Percentiles rank a stretch among this genome's conserved stretches.
Evolutionary conservation across 92 coral and sea anemone species (phyloP).

Genomic region (Hydrozoanthus gracilis): DNA sequence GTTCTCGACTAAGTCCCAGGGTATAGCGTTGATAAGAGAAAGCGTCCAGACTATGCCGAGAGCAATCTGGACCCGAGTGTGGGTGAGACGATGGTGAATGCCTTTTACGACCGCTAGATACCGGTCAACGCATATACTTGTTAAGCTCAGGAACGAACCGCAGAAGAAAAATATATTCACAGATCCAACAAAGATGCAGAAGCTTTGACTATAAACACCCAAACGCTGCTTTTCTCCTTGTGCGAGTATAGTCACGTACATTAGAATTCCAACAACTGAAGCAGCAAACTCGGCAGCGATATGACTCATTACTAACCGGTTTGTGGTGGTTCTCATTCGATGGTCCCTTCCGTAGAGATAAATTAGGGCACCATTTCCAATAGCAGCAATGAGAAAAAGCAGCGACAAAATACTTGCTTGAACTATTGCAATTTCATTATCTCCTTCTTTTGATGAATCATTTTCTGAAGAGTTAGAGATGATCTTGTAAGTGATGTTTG

Average conservation of each 20-base stretch:
- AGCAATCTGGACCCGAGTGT: constrained; percentile 56
- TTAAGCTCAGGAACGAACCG: constrained; percentile 68
- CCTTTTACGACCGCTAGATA: constrained; percentile 82
- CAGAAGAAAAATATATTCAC: constrained; percentile 72
- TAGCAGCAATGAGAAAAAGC: constrained; percentile 60
- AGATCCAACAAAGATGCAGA: constrained; percentile 72
- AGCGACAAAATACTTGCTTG: constrained; percentile 58
- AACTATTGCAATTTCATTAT: neutral
- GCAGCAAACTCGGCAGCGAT: constrained; percentile 73
- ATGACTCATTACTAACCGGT: constrained; percentile 76
- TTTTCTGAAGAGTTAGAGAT: constrained; percentile 11
- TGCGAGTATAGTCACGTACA: constrained; percentile 69
- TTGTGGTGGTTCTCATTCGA: constrained; percentile 80
- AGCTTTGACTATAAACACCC: constrained; percentile 32
- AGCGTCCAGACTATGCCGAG: constrained; percentile 65
- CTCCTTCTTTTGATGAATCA: neutral
- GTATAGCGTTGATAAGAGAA: constrained; percentile 67
- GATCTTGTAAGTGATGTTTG: neutral
- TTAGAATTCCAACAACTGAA: constrained; percentile 71
- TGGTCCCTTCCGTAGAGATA: constrained; percentile 71
- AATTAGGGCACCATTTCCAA: constrained; percentile 71
- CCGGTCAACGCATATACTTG: constrained; percentile 79
- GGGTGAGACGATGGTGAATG: constrained; percentile 76
- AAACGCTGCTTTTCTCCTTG: constrained; percentile 43
- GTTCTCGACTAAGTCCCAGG: constrained; percentile 75